Percentiles rank a stretch among this genome's conserved stretches.
Conservation (phyloP, 1,140 invertebrate genomes). For the Pseudoatta argentina region DNA sequence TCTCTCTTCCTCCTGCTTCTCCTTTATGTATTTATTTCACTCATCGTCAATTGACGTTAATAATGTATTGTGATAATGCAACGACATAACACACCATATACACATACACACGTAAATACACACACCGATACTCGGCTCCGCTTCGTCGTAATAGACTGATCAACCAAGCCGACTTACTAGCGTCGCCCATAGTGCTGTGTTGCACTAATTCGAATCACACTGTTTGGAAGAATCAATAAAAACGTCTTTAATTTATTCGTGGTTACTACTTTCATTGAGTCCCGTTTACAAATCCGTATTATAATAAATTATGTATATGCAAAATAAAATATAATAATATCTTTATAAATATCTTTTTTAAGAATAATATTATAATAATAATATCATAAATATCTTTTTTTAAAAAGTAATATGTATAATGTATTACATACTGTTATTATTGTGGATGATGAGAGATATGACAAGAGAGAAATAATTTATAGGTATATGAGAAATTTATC, state of each 20-base stretch:
- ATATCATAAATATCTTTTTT: not conserved
- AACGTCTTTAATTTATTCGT: slow-evolving; percentile 71
- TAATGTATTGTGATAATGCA: slow-evolving; percentile 72
- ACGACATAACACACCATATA: slow-evolving; percentile 52
- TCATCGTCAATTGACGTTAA: slow-evolving; percentile 63
- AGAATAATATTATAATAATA: slow-evolving; percentile 4
- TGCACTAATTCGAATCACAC: slow-evolving; percentile 64
- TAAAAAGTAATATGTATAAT: not conserved
- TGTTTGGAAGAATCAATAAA: slow-evolving; percentile 73
- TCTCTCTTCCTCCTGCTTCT: slow-evolving; percentile 56
- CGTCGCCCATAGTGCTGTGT: slow-evolving; percentile 61
- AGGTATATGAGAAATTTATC: too few relatives aligned
- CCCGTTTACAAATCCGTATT: slow-evolving; percentile 1
- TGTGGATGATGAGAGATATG: not conserved
- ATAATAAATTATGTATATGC: not conserved
- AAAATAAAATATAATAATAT: not conserved
- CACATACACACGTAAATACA: not conserved
- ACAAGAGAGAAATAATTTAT: not conserved
- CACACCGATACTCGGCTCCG: slow-evolving; percentile 56
- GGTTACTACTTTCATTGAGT: slow-evolving; percentile 23
- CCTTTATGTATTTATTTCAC: slow-evolving; percentile 65
- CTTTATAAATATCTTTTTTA: not conserved
- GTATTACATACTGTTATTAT: not conserved
- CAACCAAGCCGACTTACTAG: slow-evolving; percentile 65
- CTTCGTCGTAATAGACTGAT: slow-evolving; percentile 73